A percentile compares a stretch with the other conserved stretches of the same genome.
These are phyloP conservation scores for Takifugu flavidus DNA, from an alignment of 2,113 vertebrate genomes.

Conservation along the genomic window DNA sequence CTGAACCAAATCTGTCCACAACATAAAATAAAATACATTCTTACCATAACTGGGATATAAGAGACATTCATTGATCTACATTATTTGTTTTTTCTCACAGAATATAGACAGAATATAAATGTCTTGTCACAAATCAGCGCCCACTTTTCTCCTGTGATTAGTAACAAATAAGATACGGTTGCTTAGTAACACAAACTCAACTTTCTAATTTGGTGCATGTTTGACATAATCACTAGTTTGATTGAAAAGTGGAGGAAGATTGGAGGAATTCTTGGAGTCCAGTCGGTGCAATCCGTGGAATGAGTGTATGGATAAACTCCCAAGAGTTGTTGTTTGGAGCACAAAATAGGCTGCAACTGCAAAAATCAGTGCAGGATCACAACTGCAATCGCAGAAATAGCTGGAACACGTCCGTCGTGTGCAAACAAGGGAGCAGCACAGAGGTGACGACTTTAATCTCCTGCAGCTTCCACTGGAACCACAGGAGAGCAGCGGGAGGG, in stretches of 20 bases:
- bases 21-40: no score
- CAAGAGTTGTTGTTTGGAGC: background rate
- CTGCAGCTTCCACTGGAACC: constrained; percentile 2
- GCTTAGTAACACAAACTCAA: background rate
- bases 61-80: no score
- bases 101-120: no score
- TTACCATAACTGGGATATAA: no score
- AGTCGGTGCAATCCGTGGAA: background rate
- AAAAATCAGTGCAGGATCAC: background rate
- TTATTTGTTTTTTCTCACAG: background rate
- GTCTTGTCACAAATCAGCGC: constrained; percentile 16
- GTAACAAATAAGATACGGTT: background rate
- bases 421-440: constrained; percentile 12
- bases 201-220: background rate
- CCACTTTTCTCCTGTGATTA: constrained; percentile 6
- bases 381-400: background rate
- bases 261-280: background rate
- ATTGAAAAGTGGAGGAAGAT: no score
- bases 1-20: no score
- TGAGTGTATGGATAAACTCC: background rate
- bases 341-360: background rate
- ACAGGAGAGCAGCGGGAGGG: constrained; percentile 6
- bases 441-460: constrained; percentile 1
- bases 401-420: constrained; percentile 5
- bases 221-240: background rate